phyloP scores from a whole-genome alignment of 2,113 vertebrate species.

The Pedionomus torquatus region DNA sequence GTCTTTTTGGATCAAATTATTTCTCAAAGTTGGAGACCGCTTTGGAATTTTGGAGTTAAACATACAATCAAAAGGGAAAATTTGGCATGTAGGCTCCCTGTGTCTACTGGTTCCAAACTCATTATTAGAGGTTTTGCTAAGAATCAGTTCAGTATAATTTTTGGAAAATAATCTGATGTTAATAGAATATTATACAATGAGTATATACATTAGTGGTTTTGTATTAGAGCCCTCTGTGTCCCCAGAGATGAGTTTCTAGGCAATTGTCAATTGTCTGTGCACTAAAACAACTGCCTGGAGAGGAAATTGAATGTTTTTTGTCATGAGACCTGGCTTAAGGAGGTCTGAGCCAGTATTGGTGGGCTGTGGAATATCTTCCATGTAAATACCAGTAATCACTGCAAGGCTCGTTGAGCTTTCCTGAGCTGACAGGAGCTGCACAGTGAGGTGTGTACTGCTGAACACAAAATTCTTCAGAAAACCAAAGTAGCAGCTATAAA shows the following conservation, averaged over 20 bases:
- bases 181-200: neutral
- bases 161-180: neutral
- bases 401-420: neutral
- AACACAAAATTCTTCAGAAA: neutral
- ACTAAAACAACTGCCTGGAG: neutral
- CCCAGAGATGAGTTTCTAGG: neutral
- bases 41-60: slow-evolving; percentile 10
- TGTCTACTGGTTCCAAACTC: neutral
- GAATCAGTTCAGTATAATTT: neutral
- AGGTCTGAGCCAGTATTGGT: neutral
- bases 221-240: neutral
- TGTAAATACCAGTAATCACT: neutral
- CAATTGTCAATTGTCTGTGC: neutral
- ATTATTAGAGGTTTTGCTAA: neutral
- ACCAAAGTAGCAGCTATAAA: neutral
- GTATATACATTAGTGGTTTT: neutral
- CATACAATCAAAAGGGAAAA: neutral
- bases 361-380: neutral
- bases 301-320: neutral
- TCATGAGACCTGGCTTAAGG: neutral
- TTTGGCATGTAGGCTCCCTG: neutral
- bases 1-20: neutral
- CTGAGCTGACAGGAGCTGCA: neutral
- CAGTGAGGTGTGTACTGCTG: neutral
- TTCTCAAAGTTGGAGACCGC: neutral